A percentile compares a stretch with the other conserved stretches of the same genome.
phyloP scores from a whole-genome alignment of 1,140 invertebrate genomes.

The Leptinotarsa texana region DNA sequence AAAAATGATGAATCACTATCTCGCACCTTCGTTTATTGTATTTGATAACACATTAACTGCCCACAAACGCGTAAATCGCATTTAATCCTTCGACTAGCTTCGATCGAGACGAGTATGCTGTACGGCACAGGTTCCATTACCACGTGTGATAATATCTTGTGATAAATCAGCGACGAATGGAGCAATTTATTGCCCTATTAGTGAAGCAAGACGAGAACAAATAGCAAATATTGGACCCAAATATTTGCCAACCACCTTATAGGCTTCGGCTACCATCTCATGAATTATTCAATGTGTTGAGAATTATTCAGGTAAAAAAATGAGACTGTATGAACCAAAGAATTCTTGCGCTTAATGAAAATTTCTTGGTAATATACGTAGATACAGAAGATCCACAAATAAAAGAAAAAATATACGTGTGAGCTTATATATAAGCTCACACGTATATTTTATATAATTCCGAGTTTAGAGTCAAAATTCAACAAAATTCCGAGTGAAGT shows the following conservation, averaged over 20 bases:
- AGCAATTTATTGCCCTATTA: conserved; percentile 47
- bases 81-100: not conserved
- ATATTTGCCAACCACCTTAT: conserved; percentile 43
- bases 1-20: not conserved
- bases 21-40: conserved; percentile 4
- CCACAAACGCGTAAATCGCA: conserved; percentile 10
- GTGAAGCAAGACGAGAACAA: conserved; percentile 44
- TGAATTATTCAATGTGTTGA: conserved; percentile 9
- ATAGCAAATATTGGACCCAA: conserved; percentile 47
- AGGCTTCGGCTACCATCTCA: conserved; percentile 16
- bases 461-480: too few species aligned
- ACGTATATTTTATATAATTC: too few species aligned
- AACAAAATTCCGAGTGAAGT: too few species aligned
- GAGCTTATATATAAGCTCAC: too few species aligned
- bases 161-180: conserved; percentile 47
- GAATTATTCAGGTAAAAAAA: not conserved
- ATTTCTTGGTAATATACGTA: too few species aligned
- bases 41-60: conserved; percentile 16
- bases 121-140: not conserved
- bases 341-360: too few species aligned
- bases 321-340: not conserved
- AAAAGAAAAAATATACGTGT: too few species aligned
- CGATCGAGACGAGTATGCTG: not conserved
- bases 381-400: too few species aligned
- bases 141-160: conserved; percentile 36